Evolutionary conservation across 2,797 vertebrate species (phyloP).

Genomic region (Neomorphus geoffroyi): DNA sequence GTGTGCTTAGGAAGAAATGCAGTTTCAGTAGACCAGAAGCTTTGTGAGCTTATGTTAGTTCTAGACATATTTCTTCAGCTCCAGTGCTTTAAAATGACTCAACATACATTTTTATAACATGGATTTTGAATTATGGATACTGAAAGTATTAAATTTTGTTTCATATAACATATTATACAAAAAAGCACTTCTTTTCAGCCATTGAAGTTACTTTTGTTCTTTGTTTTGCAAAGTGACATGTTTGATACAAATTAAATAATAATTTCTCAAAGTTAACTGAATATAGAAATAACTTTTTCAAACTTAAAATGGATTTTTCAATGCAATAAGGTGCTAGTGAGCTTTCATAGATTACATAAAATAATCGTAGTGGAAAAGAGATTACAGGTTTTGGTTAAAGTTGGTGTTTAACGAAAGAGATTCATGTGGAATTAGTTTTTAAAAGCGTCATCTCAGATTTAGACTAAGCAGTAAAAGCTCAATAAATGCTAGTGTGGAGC

Average conservation of each 20-base stretch:
- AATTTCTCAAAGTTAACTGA: neutral
- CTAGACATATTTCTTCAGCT: neutral
- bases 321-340: neutral
- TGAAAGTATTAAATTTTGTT: neutral
- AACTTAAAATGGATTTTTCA: neutral
- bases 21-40: neutral
- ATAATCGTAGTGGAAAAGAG: neutral
- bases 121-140: neutral
- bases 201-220: neutral
- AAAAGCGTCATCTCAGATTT: neutral
- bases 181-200: rapidly evolving
- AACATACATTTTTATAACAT: neutral
- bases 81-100: neutral
- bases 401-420: neutral
- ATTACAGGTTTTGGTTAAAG: neutral
- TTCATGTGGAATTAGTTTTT: neutral
- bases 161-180: neutral
- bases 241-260: neutral
- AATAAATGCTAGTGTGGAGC: neutral
- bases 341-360: neutral
- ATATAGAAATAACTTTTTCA: neutral
- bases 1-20: neutral
- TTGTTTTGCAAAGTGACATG: neutral
- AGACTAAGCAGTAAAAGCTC: neutral
- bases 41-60: neutral